Base-by-base conservation (phyloP, 2,113 vertebrate species). In the Glaucidium brasilianum region DNA sequence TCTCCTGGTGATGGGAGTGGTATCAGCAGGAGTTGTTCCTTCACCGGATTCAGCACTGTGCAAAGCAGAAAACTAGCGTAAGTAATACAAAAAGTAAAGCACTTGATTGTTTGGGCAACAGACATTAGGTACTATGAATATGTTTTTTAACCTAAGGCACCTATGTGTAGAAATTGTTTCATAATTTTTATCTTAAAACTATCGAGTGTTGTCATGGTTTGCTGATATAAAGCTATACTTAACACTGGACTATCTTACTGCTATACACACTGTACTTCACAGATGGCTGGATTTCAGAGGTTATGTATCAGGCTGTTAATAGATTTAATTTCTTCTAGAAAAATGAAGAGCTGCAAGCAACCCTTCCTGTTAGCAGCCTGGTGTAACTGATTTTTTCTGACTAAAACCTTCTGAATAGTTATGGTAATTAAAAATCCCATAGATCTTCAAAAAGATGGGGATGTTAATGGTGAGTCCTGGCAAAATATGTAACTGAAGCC, bases 1-100 rank as follows among this genome's bases (percentile, higher is more conserved):
- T 98, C 98, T 78, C 95, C 98, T 0, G 95, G 97, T 59, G 98
- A 98, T 1, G 97, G 98, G n/a, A 97, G 93, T 15, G 93, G 93
- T 9, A 94, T 99, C 96, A 98, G 97, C 86, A 97, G 98, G 75
- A 99, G 98, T 23, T 98, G 98, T 71, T 99, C 98, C 94, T 99
- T 99, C 34, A 98, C 98, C 0, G 98, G 98, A 21, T 98, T 98
- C 97, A 98, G 98, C 96, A 97, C 96, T 0, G n/a, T 97, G 11
- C 98, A 98, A 49, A 96, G 97, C 96, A 96, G 97, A 76, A 98
- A 97, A 85, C 72, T 97, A 67, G 84, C 92, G 98, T 99, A 88
- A 98, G 98, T 98, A 80, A 11, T 47, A 23, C 27, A 60, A 53
- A n/a, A 20, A 68, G 4, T 43, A 43, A 32, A 56, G 47, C 32